A percentile compares a stretch with the other conserved stretches of the same genome.
Evolutionary conservation across 2,113 vertebrate genomes (phyloP).

Genomic region (Prunella fulvescens): DNA sequence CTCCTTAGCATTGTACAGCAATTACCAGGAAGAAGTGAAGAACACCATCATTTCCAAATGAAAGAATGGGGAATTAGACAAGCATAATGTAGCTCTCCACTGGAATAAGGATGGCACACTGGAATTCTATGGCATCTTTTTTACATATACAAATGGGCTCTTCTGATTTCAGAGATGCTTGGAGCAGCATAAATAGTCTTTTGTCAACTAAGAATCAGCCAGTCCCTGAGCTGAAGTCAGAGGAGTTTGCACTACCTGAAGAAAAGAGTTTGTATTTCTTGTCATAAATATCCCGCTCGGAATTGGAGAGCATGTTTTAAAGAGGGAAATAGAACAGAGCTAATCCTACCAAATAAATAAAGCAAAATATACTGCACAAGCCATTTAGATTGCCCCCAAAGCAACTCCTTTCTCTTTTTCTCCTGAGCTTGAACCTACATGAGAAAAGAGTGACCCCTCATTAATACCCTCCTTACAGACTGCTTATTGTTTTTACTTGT

Average conservation of each 20-base stretch:
- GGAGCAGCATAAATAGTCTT: background rate
- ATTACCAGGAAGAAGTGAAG: constrained; percentile 25
- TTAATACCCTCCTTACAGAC: constrained; percentile 64
- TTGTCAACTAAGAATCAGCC: background rate
- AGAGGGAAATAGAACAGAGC: background rate
- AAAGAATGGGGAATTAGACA: constrained; percentile 35
- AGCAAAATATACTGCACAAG: background rate
- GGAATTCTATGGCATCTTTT: constrained; percentile 29
- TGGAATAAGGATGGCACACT: constrained; percentile 6
- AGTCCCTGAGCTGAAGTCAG: background rate
- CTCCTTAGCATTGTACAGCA: constrained; percentile 11
- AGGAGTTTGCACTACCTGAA: background rate
- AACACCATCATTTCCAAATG: constrained; percentile 36
- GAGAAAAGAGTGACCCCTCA: constrained; percentile 64
- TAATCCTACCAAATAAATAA: constrained; percentile 4
- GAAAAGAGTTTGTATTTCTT: background rate
- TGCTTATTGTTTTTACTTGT: constrained; percentile 73
- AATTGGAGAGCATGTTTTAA: background rate
- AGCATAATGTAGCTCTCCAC: background rate
- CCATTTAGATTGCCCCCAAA: constrained; percentile 15
- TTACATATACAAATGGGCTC: constrained; percentile 13
- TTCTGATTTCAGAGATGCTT: constrained; percentile 1
- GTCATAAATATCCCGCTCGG: background rate
- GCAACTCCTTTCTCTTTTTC: constrained; percentile 10
- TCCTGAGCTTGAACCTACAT: constrained; percentile 38